Conservation (phyloP, 2,797 vertebrate species). For the Eulemur coronatus region DNA sequence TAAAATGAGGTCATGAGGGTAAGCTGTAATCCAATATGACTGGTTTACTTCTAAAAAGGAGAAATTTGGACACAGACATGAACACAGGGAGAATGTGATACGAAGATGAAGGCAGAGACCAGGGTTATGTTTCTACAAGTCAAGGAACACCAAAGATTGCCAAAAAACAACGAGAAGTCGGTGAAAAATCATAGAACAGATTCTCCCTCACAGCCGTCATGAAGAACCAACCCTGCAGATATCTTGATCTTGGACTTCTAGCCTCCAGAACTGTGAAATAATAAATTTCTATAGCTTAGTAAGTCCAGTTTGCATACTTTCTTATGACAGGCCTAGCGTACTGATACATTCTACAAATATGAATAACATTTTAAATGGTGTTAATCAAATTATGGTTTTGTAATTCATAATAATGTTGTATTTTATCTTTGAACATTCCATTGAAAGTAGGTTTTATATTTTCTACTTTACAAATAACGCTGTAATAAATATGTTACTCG, state of each 20-base stretch:
- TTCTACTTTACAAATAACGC: constrained; percentile 22
- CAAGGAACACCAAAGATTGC: neutral
- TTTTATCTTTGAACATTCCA: neutral
- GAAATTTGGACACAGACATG: neutral
- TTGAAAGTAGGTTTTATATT: neutral
- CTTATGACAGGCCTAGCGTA: neutral
- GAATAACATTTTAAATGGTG: neutral
- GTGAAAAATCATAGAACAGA: neutral
- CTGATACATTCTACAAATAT: neutral
- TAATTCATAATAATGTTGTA: neutral
- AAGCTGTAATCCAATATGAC: neutral
- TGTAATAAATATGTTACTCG: neutral
- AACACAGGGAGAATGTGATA: neutral
- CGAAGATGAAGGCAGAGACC: neutral
- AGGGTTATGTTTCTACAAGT: neutral
- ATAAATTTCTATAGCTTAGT: neutral
- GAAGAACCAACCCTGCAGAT: neutral
- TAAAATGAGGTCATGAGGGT: neutral
- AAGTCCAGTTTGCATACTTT: neutral
- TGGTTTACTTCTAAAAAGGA: neutral
- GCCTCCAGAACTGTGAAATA: neutral
- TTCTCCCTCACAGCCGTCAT: neutral
- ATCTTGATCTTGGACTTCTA: neutral
- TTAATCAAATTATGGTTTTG: neutral
- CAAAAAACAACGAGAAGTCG: neutral